Percentiles rank a stretch among this genome's conserved stretches.
These are phyloP conservation scores for Rhabdomys pumilio DNA, from an alignment of 2,797 vertebrate species.

Conservation along the genomic window DNA sequence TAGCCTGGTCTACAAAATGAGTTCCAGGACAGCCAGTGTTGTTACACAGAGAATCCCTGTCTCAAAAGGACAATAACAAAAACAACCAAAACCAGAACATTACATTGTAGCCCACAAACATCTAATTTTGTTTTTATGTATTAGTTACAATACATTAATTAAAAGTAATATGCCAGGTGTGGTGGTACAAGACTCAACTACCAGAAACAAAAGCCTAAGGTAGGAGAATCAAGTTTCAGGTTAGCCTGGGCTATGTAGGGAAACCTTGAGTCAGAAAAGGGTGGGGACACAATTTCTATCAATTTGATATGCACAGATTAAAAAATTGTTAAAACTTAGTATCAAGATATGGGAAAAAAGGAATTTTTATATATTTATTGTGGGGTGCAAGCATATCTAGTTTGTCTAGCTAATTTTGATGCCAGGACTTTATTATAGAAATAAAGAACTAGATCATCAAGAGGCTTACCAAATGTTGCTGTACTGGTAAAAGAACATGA, in stretches of 20 bases:
- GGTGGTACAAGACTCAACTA: background rate
- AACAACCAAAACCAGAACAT: background rate
- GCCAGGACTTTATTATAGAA: background rate
- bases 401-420: background rate
- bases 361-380: conserved; percentile 10
- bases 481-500: background rate
- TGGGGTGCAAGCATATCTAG: conserved; percentile 9
- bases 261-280: background rate
- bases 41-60: background rate
- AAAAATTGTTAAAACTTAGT: conserved; percentile 14
- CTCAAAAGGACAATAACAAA: background rate
- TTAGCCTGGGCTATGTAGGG: background rate
- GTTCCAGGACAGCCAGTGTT: background rate
- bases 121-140: background rate
- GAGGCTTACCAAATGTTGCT: background rate
- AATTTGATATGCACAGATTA: conserved; percentile 48
- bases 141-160: background rate
- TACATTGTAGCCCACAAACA: background rate
- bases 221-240: background rate
- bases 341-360: conserved; percentile 1
- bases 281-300: background rate
- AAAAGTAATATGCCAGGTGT: background rate
- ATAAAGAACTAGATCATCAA: background rate
- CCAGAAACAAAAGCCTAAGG: background rate
- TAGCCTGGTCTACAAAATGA: background rate